Base-by-base conservation (phyloP, 1,140 invertebrate genomes). In the Drosophila teissieri region DNA sequence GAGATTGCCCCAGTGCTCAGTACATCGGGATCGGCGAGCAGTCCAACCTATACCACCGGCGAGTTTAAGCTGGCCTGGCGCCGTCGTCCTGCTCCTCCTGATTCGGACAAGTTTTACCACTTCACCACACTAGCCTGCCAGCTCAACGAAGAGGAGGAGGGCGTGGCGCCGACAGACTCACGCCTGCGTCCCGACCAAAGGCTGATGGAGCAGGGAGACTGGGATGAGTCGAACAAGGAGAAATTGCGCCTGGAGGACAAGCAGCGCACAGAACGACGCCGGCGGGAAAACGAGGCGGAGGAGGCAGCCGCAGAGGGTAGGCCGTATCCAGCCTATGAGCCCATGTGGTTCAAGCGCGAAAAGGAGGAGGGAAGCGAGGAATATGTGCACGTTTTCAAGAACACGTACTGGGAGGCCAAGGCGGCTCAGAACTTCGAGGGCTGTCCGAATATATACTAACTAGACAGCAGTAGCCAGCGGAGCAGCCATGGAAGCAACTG, bases 121-220 rank as follows among this genome's bases (percentile, higher is more conserved):
- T 99, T 99, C 92, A 99, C 98, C 8, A 93, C 96, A 92, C 94
- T 99, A 78, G 98, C 99, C 15, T 96, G 98, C 91, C 98, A 99
- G 93, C 93, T 99, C 51, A 99, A 99, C 92, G 99, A 99, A 93
- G 94, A 94, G 10, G 98, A 99, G 93, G 95, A 96, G 5, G 96
- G 95, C 40, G 95, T 99, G 27, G 98, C 98, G 31, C 98, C 98
- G 14, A 99, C 99, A 0, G 99, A 99, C 94, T 96, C 96, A 15
- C 95, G 99, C n/a, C 92, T 94, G 19, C 94, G 98, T 65, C 98
- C 98, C 45, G 98, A 99, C 95, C 98, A 99, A 93, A 95, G 98
- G 48, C 94, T 99, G 45, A 99, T 99, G 98, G 99, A 99, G 93
- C 95, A 98, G 61, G 98, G 98, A 7, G 90, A 94, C 15, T 99